These are phyloP conservation scores for Zophobas morio DNA, from an alignment of 1,140 invertebrate genomes.

Conservation along the genomic window DNA sequence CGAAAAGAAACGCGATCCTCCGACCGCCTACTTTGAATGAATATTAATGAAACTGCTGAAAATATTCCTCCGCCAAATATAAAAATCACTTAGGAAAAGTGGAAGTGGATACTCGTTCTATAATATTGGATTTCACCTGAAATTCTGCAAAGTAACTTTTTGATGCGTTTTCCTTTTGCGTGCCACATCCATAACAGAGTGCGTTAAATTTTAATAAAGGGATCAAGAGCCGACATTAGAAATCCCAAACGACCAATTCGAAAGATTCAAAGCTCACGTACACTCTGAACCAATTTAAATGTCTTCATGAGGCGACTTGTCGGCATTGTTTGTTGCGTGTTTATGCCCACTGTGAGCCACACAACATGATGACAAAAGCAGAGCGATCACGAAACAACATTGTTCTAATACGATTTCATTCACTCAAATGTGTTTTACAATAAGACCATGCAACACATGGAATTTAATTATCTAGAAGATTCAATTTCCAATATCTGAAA, in stretches of 20 bases:
- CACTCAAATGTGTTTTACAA: too few relatives aligned
- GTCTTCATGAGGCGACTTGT: conserved; percentile 5
- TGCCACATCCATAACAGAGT: conserved; percentile 38
- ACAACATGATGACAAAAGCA: too few relatives aligned
- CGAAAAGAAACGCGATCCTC: conserved; percentile 28
- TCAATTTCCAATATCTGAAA: too few relatives aligned
- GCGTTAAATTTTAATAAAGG: conserved; percentile 42
- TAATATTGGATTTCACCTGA: conserved; percentile 37
- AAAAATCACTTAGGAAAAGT: conserved; percentile 38
- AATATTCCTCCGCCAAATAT: conserved; percentile 31
- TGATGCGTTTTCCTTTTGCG: conserved; percentile 37
- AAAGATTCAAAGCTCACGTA: conserved; percentile 24
- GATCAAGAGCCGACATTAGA: conserved; percentile 36
- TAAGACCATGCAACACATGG: too few relatives aligned
- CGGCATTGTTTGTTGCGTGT: background rate
- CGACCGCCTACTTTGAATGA: conserved; percentile 26
- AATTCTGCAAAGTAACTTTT: conserved; percentile 27
- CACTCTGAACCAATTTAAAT: conserved; percentile 6
- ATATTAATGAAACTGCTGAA: conserved; percentile 33
- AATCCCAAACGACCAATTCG: conserved; percentile 30
- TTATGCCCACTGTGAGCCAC: too few relatives aligned
- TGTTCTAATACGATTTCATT: too few relatives aligned
- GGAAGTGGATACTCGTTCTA: conserved; percentile 34
- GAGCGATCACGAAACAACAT: too few relatives aligned
- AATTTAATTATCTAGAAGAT: too few relatives aligned